These are phyloP conservation scores for Gasterosteus nipponicus DNA, from an alignment of 2,113 vertebrate genomes.

Conservation along the genomic window DNA sequence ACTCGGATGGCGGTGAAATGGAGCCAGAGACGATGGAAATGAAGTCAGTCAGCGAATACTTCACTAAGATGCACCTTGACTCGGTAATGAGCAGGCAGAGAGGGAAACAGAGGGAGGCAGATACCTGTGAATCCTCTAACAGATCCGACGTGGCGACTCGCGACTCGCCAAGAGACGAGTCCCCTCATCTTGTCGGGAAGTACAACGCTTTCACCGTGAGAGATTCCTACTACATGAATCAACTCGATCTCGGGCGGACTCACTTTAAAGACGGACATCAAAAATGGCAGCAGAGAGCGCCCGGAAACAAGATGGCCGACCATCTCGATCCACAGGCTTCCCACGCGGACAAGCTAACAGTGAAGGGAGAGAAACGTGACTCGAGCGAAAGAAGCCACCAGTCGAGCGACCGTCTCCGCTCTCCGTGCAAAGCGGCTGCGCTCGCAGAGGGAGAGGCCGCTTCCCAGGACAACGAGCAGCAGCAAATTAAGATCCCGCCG, in stretches of 20 bases:
- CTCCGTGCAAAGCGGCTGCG: slow-evolving; percentile 86
- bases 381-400: slow-evolving; percentile 76
- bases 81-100: slow-evolving; percentile 88
- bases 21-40: slow-evolving; percentile 99
- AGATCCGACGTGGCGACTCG: slow-evolving; percentile 80
- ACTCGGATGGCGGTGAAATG: slow-evolving; percentile 95
- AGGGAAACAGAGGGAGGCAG: slow-evolving; percentile 84
- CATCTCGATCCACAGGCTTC: slow-evolving; percentile 84
- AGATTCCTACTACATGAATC: slow-evolving; percentile 88
- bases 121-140: slow-evolving; percentile 80
- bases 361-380: slow-evolving; percentile 82
- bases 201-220: slow-evolving; percentile 88
- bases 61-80: slow-evolving; percentile 93
- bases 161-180: slow-evolving; percentile 83
- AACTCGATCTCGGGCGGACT: slow-evolving; percentile 92
- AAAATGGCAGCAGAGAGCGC: slow-evolving; percentile 85
- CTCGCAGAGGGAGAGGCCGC: slow-evolving; percentile 76
- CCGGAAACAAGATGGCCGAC: slow-evolving; percentile 84
- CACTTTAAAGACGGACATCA: slow-evolving; percentile 89
- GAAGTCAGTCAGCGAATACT: slow-evolving; percentile 96
- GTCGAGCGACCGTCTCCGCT: slow-evolving; percentile 77
- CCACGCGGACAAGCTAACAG: slow-evolving; percentile 81
- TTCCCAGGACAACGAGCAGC: slow-evolving; percentile 81
- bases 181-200: slow-evolving; percentile 82
- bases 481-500: slow-evolving; percentile 81